Evolutionary conservation across 2,888 invertebrate species (phyloP), one percentile per base, ranked within the genome.

Genomic region (Teleiodes luculella): DNA sequence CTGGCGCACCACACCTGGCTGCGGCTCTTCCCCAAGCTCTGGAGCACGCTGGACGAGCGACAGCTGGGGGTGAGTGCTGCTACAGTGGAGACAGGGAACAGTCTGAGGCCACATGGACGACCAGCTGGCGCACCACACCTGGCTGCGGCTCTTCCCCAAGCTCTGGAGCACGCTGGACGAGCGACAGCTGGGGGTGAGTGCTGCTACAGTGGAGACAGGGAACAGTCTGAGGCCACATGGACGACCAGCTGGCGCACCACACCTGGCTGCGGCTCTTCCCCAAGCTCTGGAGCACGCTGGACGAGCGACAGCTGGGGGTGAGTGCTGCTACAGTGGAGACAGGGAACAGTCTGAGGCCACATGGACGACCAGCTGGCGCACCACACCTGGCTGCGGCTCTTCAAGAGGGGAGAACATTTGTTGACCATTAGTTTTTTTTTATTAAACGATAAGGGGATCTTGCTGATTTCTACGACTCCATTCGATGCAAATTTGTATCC

Each of bases 241-340:
- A n/a, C n/a, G n/a, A n/a, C n/a, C n/a, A n/a, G n/a, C n/a, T n/a
- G n/a, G n/a, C n/a, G 0, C 97, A 98, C 76, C 92, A 93, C 67
- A 92, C 96, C 46, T 98, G 98, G 98, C 86, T 98, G 18, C 91
- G 95, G 31, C 88, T 97, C 43, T 96, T 98, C 75, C 98, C 98
- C 0, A 90, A 94, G 53, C 90, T 98, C 3, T 98, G 98, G 98
- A 87, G 91, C 58, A 93, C 97, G 53, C 91, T 98, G 7, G 95
- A 94, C 52, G 97, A 97, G 50, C 92, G 95, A 56, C 97, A 98
- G 74, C 94, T 97, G 52, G 92, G 90, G 70, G 94, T 94, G 58
- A 65, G 72, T 68, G n/a, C 13, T 6, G 6, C 4, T 8, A 30
- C 30, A 8, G n/a, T n/a, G n/a, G n/a, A n/a, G n/a, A n/a, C n/a